Conservation (phyloP, 2,113 vertebrate genomes). For the Nettapus auritus region DNA sequence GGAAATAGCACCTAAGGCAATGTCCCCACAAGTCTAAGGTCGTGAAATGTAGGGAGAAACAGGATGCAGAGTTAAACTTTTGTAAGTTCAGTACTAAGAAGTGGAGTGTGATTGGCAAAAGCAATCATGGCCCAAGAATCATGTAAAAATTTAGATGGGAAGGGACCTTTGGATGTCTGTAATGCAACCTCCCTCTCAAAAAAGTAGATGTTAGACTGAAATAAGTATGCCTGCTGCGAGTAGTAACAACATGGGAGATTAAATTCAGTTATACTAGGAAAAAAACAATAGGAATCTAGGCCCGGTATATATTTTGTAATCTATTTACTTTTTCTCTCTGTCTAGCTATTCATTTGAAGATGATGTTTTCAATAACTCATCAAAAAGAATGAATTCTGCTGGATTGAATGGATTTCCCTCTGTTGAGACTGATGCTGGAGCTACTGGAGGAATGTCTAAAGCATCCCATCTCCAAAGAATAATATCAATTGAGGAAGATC, state of each 20-base stretch:
- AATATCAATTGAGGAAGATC: slow-evolving; percentile 96
- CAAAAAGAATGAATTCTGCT: slow-evolving; percentile 68
- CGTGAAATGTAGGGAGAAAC: not conserved
- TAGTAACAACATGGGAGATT: not conserved
- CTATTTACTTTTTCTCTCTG: not conserved
- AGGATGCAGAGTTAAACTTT: not conserved
- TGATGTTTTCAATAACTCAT: slow-evolving; percentile 58
- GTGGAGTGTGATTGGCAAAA: not conserved
- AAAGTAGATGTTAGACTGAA: not conserved
- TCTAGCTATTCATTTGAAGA: slow-evolving; percentile 77
- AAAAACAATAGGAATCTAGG: not conserved
- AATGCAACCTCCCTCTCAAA: not conserved
- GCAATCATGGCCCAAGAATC: not conserved
- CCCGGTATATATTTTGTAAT: not conserved
- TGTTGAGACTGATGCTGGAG: slow-evolving; percentile 41
- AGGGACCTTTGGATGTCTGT: not conserved
- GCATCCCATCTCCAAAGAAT: slow-evolving; percentile 83
- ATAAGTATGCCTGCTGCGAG: not conserved
- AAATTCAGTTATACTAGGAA: not conserved
- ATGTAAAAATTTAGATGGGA: not conserved
- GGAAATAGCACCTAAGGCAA: not conserved
- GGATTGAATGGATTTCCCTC: slow-evolving; percentile 63
- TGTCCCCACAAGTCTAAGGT: not conserved
- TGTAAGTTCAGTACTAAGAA: not conserved
- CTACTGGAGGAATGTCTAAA: not conserved